Base-by-base conservation (phyloP, 2,888 invertebrate genomes). In the Torymus auratus region DNA sequence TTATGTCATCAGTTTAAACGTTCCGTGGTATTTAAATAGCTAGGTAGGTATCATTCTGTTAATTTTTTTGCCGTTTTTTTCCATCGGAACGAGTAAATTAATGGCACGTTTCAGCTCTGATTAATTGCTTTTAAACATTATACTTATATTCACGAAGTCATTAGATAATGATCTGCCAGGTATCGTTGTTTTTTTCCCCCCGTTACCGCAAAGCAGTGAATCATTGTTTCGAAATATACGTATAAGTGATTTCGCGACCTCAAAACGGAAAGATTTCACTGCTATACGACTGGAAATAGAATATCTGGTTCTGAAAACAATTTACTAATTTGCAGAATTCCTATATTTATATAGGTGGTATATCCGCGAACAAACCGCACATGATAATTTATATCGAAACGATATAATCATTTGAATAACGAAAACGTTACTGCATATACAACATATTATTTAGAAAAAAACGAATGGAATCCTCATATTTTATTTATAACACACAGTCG, bases 1-100 rank as follows among this genome's bases (percentile, higher is more conserved):
- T 80, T 58, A 71, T 80, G 76, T 79, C 73, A 56, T 73, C 68
- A 28, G 28, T 20, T 62, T 62, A 65, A 78, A 64, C 28, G 65
- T 17, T 58, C 23, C n/a, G 12, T n/a, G 53, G n/a, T n/a, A 71
- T 72, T 71, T 78, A 71, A 71, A 72, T 60, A 67, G 60, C 23
- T 58, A 15, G 28, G 65, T 58, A 15, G 28, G 65, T 70, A 77
- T 70, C 23, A 52, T 65, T 64, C 23, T 64, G 23, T 77, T 77
- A 55, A 61, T 71, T 71, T 78, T 71, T 65, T 56, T n/a, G 41
- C 23, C 28, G n/a, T 41, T 52, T 62, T 20, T 78, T 56, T 70
- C 69, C 14, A n/a, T 17, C 52, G n/a, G 74, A 55, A 56, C 20
- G 20, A 17, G 56, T n/a, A 65, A 75, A 78, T 75, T 69, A 78